These are phyloP conservation scores for Martes martes DNA, from an alignment of 2,113 vertebrate species.

Conservation along the genomic window DNA sequence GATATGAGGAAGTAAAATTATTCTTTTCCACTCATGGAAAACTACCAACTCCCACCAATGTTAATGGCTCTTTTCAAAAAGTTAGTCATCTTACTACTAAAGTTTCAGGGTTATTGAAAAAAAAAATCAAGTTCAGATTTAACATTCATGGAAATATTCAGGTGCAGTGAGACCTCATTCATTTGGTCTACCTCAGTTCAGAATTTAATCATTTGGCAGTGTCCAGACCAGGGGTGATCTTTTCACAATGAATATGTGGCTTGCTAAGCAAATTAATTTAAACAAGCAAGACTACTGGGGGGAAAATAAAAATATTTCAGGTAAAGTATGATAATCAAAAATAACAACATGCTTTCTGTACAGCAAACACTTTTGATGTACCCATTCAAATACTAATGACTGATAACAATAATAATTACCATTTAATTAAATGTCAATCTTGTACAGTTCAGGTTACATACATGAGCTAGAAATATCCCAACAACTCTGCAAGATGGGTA, in stretches of 20 bases:
- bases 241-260: not conserved
- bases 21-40: not conserved
- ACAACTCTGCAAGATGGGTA: not conserved
- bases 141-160: slow-evolving; percentile 10
- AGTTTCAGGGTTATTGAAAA: not conserved
- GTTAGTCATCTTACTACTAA: not conserved
- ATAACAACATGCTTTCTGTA: not conserved
- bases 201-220: slow-evolving; percentile 5
- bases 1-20: slow-evolving; percentile 33
- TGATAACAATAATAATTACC: not conserved
- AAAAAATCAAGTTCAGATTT: slow-evolving; percentile 31
- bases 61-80: slow-evolving; percentile 1
- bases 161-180: not conserved
- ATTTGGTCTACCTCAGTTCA: not conserved
- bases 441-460: not conserved
- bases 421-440: not conserved
- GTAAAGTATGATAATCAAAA: not conserved
- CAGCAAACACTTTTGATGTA: not conserved
- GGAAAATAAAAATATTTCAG: not conserved
- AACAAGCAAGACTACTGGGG: not conserved
- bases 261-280: slow-evolving; percentile 26
- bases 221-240: not conserved
- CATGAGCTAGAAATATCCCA: not conserved
- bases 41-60: not conserved
- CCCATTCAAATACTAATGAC: not conserved